Evolutionary conservation across 2,888 invertebrate species (phyloP), one percentile per base, ranked within the genome.

Genomic region (Tetrapedia diversipes): DNA sequence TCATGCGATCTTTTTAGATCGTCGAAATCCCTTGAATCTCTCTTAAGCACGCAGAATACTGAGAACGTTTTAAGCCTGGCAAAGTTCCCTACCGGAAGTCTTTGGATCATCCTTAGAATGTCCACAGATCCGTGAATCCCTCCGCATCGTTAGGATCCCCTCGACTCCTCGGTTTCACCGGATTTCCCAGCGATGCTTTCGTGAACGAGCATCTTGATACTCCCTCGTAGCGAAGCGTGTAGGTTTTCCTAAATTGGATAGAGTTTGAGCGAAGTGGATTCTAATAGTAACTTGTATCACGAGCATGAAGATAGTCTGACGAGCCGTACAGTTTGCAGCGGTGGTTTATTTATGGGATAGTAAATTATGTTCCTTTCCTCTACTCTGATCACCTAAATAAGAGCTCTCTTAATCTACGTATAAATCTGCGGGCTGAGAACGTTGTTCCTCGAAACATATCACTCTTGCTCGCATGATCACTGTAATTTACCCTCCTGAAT

Each of bases 401-500:
- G 63, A 64, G 51, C 51, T 64, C 63, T 64, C 63, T 64, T 64
- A 64, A 64, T 64, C 51, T 29, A 39, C 51, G 51, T 64, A 64
- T 64, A 64, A 64, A 64, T 64, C 63, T 53, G 22, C 63, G 4
- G 29, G 22, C 63, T 51, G 63, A 64, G 51, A 64, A 53, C 39
- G 51, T 64, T 39, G 63, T 64, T 51, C 19, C 63, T 14, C 14
- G 51, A 64, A 39, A 64, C 63, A 8, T 64, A 64, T 64, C 63
- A 64, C 63, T 64, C 63, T 53, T 64, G 63, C 37, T 29, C 63
- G 63, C 51, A 22, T 39, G 63, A 64, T 64, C 51, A 64, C 63
- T 64, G 39, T 64, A 64, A 64, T 64, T 64, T 53, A 53, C 63
- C 63, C 39, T 39, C 19, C 51, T 41, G 63, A 51, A 51, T 51